Conservation (phyloP, 2,113 vertebrate genomes). For the Perca fluviatilis region DNA sequence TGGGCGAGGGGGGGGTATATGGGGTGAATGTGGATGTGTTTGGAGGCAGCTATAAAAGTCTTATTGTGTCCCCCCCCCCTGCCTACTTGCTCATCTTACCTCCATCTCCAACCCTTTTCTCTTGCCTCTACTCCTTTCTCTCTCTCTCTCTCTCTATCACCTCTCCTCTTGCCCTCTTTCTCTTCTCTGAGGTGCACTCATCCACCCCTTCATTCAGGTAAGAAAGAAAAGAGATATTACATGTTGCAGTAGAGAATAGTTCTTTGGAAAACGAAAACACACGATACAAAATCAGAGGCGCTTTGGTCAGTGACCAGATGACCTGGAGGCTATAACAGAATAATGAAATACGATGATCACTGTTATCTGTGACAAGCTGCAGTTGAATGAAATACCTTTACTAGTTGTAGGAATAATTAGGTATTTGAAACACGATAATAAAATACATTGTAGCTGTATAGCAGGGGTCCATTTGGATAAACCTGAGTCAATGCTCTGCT, state of each 20-base stretch:
- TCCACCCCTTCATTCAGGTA: slow-evolving; percentile 62
- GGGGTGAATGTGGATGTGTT: slow-evolving; percentile 28
- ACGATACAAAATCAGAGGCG: background rate
- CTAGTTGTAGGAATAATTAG: background rate
- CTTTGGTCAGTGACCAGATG: background rate
- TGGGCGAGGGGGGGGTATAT: slow-evolving; percentile 1
- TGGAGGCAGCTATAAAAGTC: slow-evolving; percentile 63
- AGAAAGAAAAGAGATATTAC: slow-evolving; percentile 23
- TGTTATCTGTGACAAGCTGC: background rate
- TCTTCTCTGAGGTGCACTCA: slow-evolving; percentile 37
- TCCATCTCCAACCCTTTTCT: slow-evolving; percentile 32
- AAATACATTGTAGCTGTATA: slow-evolving; percentile 4
- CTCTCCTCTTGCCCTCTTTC: slow-evolving; percentile 11
- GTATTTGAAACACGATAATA: background rate
- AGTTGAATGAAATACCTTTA: slow-evolving; percentile 9
- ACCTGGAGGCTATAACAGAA: background rate
- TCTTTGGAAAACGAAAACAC: background rate
- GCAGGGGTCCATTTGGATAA: background rate
- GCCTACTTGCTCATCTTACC: slow-evolving; percentile 38
- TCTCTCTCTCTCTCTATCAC: background rate
- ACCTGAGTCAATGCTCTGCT: background rate
- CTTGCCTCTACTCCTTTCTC: slow-evolving; percentile 6
- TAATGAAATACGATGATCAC: background rate
- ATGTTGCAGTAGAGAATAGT: background rate
- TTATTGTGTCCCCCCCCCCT: slow-evolving; percentile 50